Evolutionary conservation across 1,140 invertebrate genomes (phyloP).

Genomic region (Calliphora vicina): DNA sequence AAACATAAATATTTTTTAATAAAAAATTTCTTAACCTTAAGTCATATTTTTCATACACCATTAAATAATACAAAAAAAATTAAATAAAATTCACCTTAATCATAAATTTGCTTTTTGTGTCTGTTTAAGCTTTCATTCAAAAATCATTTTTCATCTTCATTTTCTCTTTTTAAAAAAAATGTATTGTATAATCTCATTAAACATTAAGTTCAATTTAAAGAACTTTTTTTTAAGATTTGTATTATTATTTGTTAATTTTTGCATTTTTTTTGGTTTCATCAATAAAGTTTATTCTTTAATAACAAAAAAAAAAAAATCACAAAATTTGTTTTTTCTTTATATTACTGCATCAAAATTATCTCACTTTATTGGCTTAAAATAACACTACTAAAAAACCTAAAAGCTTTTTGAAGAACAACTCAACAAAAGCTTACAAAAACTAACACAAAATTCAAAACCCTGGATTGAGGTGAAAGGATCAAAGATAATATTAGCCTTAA

Average conservation of each 20-base stretch:
- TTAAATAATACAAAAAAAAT: neutral
- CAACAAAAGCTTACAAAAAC: neutral
- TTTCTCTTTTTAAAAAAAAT: neutral
- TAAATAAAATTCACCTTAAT: neutral
- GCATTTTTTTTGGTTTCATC: neutral
- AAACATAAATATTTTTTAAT: no score
- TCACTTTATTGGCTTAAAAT: no score
- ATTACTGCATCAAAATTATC: no score
- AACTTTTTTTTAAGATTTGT: neutral
- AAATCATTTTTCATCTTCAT: neutral
- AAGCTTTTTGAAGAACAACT: neutral
- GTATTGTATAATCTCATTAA: neutral
- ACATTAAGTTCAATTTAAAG: no score
- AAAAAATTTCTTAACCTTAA: neutral
- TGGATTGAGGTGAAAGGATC: neutral
- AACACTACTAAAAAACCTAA: neutral
- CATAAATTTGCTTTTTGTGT: conserved; percentile 10
- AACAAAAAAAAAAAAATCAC: neutral
- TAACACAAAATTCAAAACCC: neutral
- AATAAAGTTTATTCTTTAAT: neutral
- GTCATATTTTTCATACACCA: neutral
- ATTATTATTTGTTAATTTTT: neutral
- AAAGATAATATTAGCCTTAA: no score
- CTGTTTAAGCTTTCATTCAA: neutral
- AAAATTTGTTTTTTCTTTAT: no score